Evolutionary conservation across 2,113 vertebrate genomes (phyloP), one percentile per base, ranked within the genome.

Genomic region (Dinomys branickii): DNA sequence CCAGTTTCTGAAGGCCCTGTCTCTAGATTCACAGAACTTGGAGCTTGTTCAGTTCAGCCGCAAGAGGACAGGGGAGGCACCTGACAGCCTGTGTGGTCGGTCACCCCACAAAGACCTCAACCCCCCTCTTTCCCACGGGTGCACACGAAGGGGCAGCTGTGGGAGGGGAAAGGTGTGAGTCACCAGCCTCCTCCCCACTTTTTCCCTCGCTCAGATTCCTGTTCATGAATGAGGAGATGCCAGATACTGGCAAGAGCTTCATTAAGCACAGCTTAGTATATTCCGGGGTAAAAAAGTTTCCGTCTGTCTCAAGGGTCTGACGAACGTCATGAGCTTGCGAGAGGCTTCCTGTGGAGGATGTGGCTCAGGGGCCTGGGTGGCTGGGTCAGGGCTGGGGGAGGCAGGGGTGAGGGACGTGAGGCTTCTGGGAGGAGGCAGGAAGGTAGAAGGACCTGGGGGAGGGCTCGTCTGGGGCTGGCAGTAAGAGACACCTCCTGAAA

Each of bases 291-390:
- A 97, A 97, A 97, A 96, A 98, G 94, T 98, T 98, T 98, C 97
- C 97, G 65, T 96, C 92, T 88, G 92, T 96, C 96, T 97, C 97
- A 96, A 98, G 97, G 97, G 97, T 83, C 94, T 97, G 97, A 97
- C 0, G 8, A 96, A 95, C 90, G 96, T 97, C 97, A 96, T 59
- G 94, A 94, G 95, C 96, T 94, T 80, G 1, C 4, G 58, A 97
- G 97, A 97, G 94, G 97, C 92, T 98, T 98, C 98, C 97, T 97
- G 98, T 98, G 96, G 96, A 97, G 97, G 97, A 97, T 97, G 98
- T 98, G 98, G 97, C 96, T 97, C 93, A 80, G 97, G 96, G 95
- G 50, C 96, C 94, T 85, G 91, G 41, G 96, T 56, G 94, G 96
- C 91, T 85, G 73, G 96, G 88, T 6, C 24, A 71, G 89, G 63